Percentiles rank a stretch among this genome's conserved stretches.
phyloP scores from a whole-genome alignment of 2,113 vertebrate species.

The Dissostichus mawsoni region DNA sequence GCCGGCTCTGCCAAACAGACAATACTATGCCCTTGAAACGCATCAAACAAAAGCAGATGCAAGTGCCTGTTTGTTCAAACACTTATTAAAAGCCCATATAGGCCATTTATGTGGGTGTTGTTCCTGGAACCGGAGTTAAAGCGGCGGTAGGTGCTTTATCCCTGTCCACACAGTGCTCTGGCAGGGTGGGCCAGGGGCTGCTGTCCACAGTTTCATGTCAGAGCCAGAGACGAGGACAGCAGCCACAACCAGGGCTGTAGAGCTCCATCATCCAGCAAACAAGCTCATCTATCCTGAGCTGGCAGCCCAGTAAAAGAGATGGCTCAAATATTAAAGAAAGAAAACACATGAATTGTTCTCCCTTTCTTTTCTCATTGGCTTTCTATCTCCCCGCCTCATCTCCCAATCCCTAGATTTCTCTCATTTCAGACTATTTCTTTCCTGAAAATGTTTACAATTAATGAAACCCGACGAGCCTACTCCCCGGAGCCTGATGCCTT shows the following conservation, averaged over 20 bases:
- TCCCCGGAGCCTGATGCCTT: conserved; percentile 64
- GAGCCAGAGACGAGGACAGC: conserved; percentile 58
- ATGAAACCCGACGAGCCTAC: conserved; percentile 57
- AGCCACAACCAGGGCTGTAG: conserved; percentile 51
- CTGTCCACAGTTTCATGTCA: conserved; percentile 70
- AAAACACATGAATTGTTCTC: conserved; percentile 37
- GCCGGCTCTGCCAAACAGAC: conserved; percentile 37
- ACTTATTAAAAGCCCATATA: conserved; percentile 62
- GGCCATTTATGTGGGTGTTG: conserved; percentile 59
- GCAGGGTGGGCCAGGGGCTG: conserved; percentile 37
- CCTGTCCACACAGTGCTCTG: conserved; percentile 60
- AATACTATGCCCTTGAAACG: conserved; percentile 47
- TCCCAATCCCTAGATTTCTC: conserved; percentile 45
- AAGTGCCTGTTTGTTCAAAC: conserved; percentile 52
- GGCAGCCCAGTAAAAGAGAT: conserved; percentile 50
- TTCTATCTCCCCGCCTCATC: conserved; percentile 37
- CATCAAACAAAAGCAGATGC: conserved; percentile 64
- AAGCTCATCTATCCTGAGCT: conserved; percentile 51
- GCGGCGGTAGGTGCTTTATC: conserved; percentile 54
- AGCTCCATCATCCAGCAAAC: conserved; percentile 64
- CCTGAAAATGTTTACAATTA: conserved; percentile 69
- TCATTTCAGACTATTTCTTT: conserved; percentile 50
- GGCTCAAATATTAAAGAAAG: conserved; percentile 26
- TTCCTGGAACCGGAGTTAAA: conserved; percentile 52
- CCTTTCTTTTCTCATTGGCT: conserved; percentile 29